A percentile compares a stretch with the other conserved stretches of the same genome.
Evolutionary conservation across 2,797 vertebrate genomes (phyloP).

Genomic region (Clarias platycephalus): DNA sequence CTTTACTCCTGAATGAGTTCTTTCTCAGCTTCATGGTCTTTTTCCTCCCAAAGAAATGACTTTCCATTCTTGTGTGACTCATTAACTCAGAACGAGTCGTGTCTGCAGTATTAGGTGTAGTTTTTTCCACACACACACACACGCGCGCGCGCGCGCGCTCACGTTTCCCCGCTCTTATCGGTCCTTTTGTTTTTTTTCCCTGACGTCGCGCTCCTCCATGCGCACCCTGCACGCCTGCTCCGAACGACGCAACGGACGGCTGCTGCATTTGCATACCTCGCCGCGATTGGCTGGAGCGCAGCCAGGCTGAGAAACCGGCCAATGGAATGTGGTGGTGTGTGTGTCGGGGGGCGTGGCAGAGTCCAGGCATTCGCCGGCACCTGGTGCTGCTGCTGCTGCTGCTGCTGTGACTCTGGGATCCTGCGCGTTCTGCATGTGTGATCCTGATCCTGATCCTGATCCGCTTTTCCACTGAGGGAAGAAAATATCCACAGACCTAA

Average conservation of each 20-base stretch:
- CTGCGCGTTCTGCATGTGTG: constrained; percentile 11
- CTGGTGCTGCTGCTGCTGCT: neutral
- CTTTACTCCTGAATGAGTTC: neutral
- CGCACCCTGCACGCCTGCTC: constrained; percentile 78
- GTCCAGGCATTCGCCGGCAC: neutral
- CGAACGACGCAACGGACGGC: constrained; percentile 57
- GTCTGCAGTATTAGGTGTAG: constrained; percentile 39
- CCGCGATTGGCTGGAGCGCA: constrained; percentile 51
- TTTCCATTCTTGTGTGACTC: constrained; percentile 48
- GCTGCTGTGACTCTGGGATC: neutral
- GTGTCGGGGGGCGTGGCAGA: constrained; percentile 23
- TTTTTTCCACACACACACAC: constrained; percentile 37
- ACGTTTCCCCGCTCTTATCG: constrained; percentile 43
- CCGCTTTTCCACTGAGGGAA: constrained; percentile 19
- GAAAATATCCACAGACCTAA: constrained; percentile 18
- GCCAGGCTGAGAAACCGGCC: constrained; percentile 33
- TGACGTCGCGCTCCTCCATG: constrained; percentile 65
- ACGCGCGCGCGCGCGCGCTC: constrained; percentile 40
- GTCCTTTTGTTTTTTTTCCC: constrained; percentile 19
- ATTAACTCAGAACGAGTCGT: constrained; percentile 44
- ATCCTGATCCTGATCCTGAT: neutral
- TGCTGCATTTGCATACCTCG: constrained; percentile 59
- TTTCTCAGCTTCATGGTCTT: neutral
- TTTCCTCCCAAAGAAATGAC: constrained; percentile 16
- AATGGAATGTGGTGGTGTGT: constrained; percentile 44